A percentile compares a stretch with the other conserved stretches of the same genome.
Evolutionary conservation across 2,797 vertebrate species (phyloP).

Genomic region (Acanthurus tractus): DNA sequence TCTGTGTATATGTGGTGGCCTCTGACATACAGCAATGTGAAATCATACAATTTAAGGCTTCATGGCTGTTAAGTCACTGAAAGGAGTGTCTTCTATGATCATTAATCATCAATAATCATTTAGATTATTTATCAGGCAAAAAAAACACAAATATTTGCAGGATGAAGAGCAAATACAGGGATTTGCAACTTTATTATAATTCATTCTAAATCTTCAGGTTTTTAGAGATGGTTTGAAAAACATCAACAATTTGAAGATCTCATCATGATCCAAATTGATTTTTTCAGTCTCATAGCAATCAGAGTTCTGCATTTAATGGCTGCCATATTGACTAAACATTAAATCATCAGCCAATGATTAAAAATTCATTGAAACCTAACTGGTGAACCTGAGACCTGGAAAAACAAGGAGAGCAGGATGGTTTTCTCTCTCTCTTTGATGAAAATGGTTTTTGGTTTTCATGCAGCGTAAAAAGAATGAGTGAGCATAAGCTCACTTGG

Average conservation of each 20-base stretch:
- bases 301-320: slow-evolving; percentile 8
- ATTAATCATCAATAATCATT: too few relatives aligned
- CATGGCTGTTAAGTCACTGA: background rate
- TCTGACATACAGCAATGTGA: background rate
- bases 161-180: too few relatives aligned
- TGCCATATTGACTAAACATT: background rate
- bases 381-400: background rate
- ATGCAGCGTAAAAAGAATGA: background rate
- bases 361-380: slow-evolving; percentile 20
- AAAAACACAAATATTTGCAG: too few relatives aligned
- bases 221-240: too few relatives aligned
- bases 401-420: too few relatives aligned
- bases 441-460: slow-evolving; percentile 6
- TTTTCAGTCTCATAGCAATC: background rate
- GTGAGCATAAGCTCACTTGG: background rate
- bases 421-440: background rate
- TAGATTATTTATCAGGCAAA: too few relatives aligned
- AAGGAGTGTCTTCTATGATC: too few relatives aligned
- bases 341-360: slow-evolving; percentile 15
- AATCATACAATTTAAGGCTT: background rate
- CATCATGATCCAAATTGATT: slow-evolving; percentile 7
- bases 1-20: background rate
- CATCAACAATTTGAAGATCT: too few relatives aligned
- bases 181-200: too few relatives aligned
- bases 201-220: too few relatives aligned